Base-by-base conservation (phyloP, 2,113 vertebrate genomes). In the Ceratotherium simum region DNA sequence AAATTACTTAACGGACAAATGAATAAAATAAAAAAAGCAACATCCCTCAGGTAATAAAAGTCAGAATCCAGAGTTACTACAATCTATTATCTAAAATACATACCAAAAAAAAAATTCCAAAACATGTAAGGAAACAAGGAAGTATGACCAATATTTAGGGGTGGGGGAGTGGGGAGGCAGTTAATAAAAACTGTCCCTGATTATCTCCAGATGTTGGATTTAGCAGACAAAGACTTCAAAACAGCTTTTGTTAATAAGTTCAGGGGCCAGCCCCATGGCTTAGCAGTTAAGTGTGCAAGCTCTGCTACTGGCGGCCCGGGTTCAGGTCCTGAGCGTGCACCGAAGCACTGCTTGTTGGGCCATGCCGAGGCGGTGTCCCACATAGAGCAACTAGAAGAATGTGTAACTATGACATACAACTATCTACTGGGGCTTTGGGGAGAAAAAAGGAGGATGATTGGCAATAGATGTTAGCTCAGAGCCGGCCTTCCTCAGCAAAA, bases 1-100 rank as follows among this genome's bases (percentile, higher is more conserved):
- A 82, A 65, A 56, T 91, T 86, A 92, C n/a, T 58, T 95, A 76
- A 42, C 31, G 80, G 90, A 82, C 10, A 20, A 62, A 62, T 90
- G 64, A 88, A 60, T 46, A 65, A 81, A 89, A 94, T 23, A 79
- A 65, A 17, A 82, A 80, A 87, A 76, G n/a, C 27, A 64, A 7
- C 2, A 78, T 62, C 13, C 14, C 42, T n/a, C 1, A 88, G 10
- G 14, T 23, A 16, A 60, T 4, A 80, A 92, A 90, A 90, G 16
- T 95, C 27, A 75, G 29, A 95, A 90, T 42, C 4, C 18, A 78
- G 51, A 82, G 33, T 78, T 91, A 29, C 42, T 29, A 6, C 17
- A 56, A 31, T 18, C 20, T 56, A 27, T 76, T 25, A 46, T 70
- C 31, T 85, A 85, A 91, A 84, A 31, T 60, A 3, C 64, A 62